These are phyloP conservation scores for Picathartes gymnocephalus DNA, from an alignment of 2,113 vertebrate genomes.

Conservation along the genomic window DNA sequence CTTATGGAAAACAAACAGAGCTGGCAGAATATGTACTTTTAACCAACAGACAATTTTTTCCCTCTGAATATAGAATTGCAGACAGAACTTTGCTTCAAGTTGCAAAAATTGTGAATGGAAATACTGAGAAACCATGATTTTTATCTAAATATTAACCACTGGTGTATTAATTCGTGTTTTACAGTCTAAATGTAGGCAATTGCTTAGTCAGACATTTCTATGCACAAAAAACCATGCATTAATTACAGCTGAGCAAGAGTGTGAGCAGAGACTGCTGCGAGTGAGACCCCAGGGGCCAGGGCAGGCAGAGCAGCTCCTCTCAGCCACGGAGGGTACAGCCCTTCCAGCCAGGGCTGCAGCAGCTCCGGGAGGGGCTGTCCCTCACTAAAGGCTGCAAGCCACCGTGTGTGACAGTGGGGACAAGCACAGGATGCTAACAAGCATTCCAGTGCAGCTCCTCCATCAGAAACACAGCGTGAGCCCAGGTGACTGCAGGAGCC, in stretches of 20 bases:
- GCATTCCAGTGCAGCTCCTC: background rate
- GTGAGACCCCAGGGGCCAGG: background rate
- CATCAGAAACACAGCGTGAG: rapidly evolving
- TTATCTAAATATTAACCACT: background rate
- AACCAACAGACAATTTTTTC: background rate
- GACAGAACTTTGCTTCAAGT: background rate
- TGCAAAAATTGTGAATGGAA: background rate
- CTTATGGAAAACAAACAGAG: background rate
- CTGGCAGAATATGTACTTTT: background rate
- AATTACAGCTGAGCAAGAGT: background rate
- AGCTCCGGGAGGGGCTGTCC: background rate
- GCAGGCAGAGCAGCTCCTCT: background rate
- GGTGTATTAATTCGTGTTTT: background rate
- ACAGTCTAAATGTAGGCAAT: background rate
- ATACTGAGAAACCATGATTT: background rate
- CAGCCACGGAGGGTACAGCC: background rate
- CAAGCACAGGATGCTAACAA: background rate
- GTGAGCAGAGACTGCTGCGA: background rate
- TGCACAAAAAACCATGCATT: background rate
- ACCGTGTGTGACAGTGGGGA: background rate
- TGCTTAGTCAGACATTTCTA: background rate
- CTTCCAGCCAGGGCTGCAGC: background rate
- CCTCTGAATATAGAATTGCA: background rate
- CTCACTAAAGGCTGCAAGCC: background rate
- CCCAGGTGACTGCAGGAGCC: background rate